Base-by-base conservation (phyloP, 2,888 invertebrate genomes). In the Belgica antarctica region DNA sequence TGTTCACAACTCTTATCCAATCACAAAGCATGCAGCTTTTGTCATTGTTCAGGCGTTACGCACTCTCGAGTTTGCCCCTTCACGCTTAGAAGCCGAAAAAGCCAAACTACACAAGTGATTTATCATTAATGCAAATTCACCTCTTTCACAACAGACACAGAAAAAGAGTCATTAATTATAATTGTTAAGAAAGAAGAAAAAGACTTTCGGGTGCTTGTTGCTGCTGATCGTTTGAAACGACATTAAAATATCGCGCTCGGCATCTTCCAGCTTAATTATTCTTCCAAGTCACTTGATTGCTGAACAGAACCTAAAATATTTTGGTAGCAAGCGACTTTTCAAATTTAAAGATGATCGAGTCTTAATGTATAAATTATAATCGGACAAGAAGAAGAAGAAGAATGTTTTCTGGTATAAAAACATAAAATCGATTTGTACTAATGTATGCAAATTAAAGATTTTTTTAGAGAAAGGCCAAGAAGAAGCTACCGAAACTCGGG, bases 361-460 rank as follows among this genome's bases (percentile, higher is more conserved):
- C 31, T 31, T 31, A 31, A 52, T 52, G 19, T 41, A 41, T 41
- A 41, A 41, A 22, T 52, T 22, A 52, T 17, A 52, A 22, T n/a
- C 19, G 7, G 52, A 5, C 4, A 41, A 52, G 19, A 52, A n/a
- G n/a, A n/a, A n/a, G n/a, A n/a, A n/a, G n/a, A n/a, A n/a, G 22
- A 22, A 52, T 52, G 52, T 52, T 52, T 52, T 52, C 52, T 52
- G 17, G 25, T 27, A 57, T 52, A 68, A 57, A 68, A 68, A 68
- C 68, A 68, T 68, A 57, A 68, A 68, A 68, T 68, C 57, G 68
- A 57, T 57, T 68, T 68, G 68, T 59, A 59, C 68, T 68, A 68
- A 68, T 68, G 68, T 68, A 68, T 68, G 68, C 68, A 68, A 68
- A 68, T 68, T 68, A 68, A 47, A 47, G 47, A n/a, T n/a, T n/a